Evolutionary conservation across 64 coral and sea anemone species (phyloP).

Genomic region (Dendrophyllia cribrosa): DNA sequence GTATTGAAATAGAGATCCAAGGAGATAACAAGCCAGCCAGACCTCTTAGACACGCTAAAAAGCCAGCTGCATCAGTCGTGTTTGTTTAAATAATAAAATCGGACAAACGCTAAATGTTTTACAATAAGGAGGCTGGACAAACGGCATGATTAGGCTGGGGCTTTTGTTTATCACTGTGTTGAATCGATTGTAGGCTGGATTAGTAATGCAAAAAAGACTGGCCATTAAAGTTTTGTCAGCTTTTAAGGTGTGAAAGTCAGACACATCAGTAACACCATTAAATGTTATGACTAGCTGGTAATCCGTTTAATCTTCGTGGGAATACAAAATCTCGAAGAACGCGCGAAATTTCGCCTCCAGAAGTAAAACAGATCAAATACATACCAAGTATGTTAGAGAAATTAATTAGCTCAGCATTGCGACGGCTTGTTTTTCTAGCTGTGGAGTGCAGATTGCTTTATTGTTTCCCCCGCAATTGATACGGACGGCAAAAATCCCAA

Average conservation of each 20-base stretch:
- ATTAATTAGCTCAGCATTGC: neutral
- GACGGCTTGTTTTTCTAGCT: neutral
- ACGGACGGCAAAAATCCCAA: neutral
- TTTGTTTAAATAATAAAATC: constrained; percentile 36
- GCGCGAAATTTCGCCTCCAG: neutral
- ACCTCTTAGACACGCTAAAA: constrained; percentile 3
- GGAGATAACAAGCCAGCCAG: neutral
- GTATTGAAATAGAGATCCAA: neutral
- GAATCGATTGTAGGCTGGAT: constrained; percentile 35
- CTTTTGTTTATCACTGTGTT: neutral
- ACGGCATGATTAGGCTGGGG: neutral
- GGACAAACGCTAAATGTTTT: constrained; percentile 13
- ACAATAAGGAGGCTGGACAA: neutral
- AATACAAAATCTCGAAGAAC: neutral
- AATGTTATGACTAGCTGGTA: constrained; percentile 1
- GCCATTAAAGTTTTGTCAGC: constrained; percentile 33
- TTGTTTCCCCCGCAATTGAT: neutral
- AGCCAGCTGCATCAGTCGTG: neutral
- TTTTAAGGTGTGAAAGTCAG: constrained; percentile 26
- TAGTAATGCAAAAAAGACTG: constrained; percentile 19
- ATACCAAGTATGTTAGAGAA: neutral
- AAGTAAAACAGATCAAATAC: constrained; percentile 19
- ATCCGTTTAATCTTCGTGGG: constrained; percentile 51
- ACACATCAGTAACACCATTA: constrained; percentile 22
- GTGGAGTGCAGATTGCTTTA: neutral